These are phyloP conservation scores for Cephus runcator DNA, from an alignment of 2,888 invertebrate genomes.

Conservation along the genomic window DNA sequence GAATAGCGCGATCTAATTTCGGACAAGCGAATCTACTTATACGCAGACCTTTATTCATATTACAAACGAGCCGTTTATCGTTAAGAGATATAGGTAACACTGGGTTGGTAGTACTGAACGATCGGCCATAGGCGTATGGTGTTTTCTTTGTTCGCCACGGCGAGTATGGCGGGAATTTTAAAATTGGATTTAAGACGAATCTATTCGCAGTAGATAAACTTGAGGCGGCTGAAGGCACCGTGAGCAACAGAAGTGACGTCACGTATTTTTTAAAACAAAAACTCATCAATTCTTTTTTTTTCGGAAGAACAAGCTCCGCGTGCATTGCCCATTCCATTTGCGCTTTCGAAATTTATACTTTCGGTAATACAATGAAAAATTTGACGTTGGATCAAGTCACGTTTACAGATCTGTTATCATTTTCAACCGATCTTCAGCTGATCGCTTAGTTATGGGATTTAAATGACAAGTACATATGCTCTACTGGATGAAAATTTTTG, in stretches of 20 bases:
- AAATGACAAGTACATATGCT: no score
- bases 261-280: not conserved
- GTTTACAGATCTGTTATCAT: not conserved
- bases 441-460: no score
- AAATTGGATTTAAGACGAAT: not conserved
- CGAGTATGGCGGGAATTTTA: not conserved
- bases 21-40: slow-evolving; percentile 49
- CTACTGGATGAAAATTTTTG: no score
- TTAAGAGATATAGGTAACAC: not conserved
- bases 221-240: not conserved
- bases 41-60: slow-evolving; percentile 62
- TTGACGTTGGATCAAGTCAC: slow-evolving; percentile 37
- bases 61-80: slow-evolving; percentile 52
- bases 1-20: slow-evolving; percentile 60
- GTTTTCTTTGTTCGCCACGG: not conserved
- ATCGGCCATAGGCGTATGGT: not conserved
- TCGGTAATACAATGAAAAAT: slow-evolving; percentile 18
- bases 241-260: not conserved
- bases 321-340: not conserved
- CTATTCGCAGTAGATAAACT: not conserved
- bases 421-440: no score
- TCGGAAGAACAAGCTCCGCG: no score
- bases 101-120: not conserved
- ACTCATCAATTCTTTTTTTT: not conserved
- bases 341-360: not conserved